Base-by-base conservation (phyloP, 2,113 vertebrate genomes). In the Oreochromis aureus region DNA sequence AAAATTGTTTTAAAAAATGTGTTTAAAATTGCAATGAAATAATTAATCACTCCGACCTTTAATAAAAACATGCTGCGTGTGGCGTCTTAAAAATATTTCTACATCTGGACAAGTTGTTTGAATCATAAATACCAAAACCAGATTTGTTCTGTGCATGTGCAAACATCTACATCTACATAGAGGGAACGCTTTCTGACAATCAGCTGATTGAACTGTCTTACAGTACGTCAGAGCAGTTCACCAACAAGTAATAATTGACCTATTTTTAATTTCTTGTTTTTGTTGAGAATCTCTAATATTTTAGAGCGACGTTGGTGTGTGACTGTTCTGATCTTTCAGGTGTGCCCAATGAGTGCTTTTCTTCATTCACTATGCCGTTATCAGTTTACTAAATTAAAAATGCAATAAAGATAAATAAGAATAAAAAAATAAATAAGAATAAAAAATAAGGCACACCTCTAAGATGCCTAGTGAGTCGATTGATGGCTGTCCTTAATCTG, bases 251-350 rank as follows among this genome's bases (percentile, higher is more conserved):
- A 63, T 36, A 63, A 63, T 63, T 63, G 1, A 63, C 30, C 3
- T 18, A 0, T 0, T 4, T 36, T 63, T 59, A 6, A 32, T 12
- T 63, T 63, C 0, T n/a, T 63, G 59, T n/a, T 63, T 63, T 36
- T 63, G 59, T 12, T 34, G 30, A 18, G 58, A 61, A 61, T 32
- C 15, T 61, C 58, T 32, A 61, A 10, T 27, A 2, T 15, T 27
- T 27, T 58, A 58, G 7, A 30, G 24, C 13, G 3, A 59, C 0
- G 56, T 30, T 34, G 5, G 19, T 32, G 19, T 63, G 16, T 63
- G 59, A 0, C 30, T 63, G 32, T 19, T 4, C 32, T 63, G 32
- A 63, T 63, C 1, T 63, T 36, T 63, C 59, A 63, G 59, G 59
- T 0, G 69, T 48, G 22, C 3, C 13, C 41, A 27, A 13, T 9